These are phyloP conservation scores for Oreocharis arfaki DNA, from an alignment of 2,113 vertebrate genomes.

Conservation along the genomic window DNA sequence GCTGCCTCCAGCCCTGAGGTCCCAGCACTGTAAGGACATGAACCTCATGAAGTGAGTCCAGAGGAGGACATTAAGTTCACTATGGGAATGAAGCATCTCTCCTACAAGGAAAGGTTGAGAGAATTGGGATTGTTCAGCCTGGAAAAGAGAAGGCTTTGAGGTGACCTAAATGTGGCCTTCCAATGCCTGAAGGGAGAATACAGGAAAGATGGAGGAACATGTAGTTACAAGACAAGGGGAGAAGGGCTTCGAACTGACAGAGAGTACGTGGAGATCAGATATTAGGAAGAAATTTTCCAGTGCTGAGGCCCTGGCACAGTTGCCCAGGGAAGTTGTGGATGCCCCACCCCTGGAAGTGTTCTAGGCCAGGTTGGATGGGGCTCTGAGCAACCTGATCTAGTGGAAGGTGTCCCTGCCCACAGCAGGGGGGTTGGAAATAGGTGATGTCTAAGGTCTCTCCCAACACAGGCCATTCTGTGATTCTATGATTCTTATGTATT, in stretches of 20 bases:
- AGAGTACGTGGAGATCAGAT: not conserved
- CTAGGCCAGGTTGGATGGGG: not conserved
- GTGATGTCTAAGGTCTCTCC: not conserved
- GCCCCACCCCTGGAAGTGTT: not conserved
- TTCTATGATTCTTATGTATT: not conserved
- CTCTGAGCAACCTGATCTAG: not conserved
- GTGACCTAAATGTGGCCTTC: not conserved
- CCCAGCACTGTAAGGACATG: too few species aligned
- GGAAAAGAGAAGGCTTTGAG: not conserved
- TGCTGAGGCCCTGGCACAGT: not conserved
- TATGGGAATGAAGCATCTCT: not conserved
- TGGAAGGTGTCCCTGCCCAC: not conserved
- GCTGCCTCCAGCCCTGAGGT: not conserved
- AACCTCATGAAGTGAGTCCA: not conserved
- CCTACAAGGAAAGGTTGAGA: not conserved
- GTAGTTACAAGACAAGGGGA: not conserved
- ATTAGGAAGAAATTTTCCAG: not conserved
- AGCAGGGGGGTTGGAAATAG: not conserved
- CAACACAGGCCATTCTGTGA: not conserved
- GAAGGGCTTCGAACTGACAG: not conserved
- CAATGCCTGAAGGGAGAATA: not conserved
- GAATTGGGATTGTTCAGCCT: not conserved
- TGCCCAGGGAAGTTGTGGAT: not conserved
- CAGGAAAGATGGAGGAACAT: not conserved
- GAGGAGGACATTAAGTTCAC: not conserved